Evolutionary conservation across 2,888 invertebrate species (phyloP).

Genomic region (Ophioninae sp.): DNA sequence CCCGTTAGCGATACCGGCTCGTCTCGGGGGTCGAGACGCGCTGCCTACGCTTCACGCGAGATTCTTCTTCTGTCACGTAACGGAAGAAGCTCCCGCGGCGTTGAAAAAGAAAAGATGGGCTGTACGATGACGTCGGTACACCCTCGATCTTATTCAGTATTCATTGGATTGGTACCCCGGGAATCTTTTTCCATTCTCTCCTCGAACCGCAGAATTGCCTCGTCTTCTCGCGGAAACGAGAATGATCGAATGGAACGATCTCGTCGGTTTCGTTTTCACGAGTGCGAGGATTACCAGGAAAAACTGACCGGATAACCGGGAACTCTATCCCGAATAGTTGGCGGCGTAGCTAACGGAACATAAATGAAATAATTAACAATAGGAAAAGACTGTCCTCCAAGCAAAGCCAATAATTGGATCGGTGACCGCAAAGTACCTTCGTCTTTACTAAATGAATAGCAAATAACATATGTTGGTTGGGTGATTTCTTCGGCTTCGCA

Average conservation of each 20-base stretch:
- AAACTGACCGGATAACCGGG: neutral
- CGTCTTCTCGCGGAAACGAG: neutral
- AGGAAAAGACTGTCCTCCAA: too few species aligned
- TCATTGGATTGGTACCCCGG: constrained; percentile 16
- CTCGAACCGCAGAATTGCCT: neutral
- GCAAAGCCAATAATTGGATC: too few species aligned
- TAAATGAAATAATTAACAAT: neutral
- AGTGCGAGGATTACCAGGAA: neutral
- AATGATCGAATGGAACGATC: constrained; percentile 6
- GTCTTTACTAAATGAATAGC: too few species aligned
- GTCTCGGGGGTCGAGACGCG: neutral
- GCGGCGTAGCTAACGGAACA: neutral
- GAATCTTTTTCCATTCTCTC: neutral
- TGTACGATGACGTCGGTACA: constrained; percentile 17
- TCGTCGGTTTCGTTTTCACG: neutral
- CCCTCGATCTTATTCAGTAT: constrained; percentile 41
- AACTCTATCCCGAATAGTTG: neutral
- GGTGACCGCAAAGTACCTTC: too few species aligned
- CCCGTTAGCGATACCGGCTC: constrained; percentile 38
- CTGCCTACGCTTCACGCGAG: constrained; percentile 29
- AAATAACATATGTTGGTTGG: neutral
- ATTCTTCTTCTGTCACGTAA: constrained; percentile 33
- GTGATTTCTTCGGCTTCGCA: too few species aligned
- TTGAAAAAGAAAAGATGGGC: constrained; percentile 31
- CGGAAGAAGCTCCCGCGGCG: constrained; percentile 33